Evolutionary conservation across 92 coral and sea anemone species (phyloP).

Genomic region (Parazoanthus swiftii): DNA sequence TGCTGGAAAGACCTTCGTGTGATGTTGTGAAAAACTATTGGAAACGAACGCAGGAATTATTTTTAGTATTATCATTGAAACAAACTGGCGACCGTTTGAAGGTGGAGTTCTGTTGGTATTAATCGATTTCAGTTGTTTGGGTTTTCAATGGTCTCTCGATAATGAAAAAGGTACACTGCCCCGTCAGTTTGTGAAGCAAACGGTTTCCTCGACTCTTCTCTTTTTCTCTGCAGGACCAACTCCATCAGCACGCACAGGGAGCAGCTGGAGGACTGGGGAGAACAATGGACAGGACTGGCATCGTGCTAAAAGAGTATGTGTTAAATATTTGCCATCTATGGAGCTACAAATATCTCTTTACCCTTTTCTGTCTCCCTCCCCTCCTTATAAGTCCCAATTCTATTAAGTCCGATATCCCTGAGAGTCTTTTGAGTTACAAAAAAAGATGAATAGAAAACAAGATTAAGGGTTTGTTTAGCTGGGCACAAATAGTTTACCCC

Average conservation of each 20-base stretch:
- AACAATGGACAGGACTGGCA: constrained; percentile 8
- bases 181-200: neutral
- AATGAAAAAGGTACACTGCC: neutral
- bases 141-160: neutral
- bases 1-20: no score
- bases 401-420: no score
- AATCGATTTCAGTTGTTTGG: neutral
- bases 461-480: no score
- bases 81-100: neutral
- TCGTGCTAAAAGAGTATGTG: constrained; percentile 31
- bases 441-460: no score
- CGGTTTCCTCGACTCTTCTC: no score
- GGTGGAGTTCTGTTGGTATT: neutral
- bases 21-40: no score
- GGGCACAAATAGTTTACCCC: no score
- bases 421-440: no score
- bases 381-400: no score
- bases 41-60: neutral
- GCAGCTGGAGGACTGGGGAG: constrained; percentile 5
- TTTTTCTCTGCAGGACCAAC: constrained; percentile 45
- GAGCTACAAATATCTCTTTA: neutral
- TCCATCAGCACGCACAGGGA: constrained; percentile 35
- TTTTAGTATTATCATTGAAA: no score
- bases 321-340: no score
- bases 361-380: no score